Percentiles rank a stretch among this genome's conserved stretches.
These are phyloP conservation scores for Eurois occulta DNA, from an alignment of 2,888 invertebrate species.

Conservation along the genomic window DNA sequence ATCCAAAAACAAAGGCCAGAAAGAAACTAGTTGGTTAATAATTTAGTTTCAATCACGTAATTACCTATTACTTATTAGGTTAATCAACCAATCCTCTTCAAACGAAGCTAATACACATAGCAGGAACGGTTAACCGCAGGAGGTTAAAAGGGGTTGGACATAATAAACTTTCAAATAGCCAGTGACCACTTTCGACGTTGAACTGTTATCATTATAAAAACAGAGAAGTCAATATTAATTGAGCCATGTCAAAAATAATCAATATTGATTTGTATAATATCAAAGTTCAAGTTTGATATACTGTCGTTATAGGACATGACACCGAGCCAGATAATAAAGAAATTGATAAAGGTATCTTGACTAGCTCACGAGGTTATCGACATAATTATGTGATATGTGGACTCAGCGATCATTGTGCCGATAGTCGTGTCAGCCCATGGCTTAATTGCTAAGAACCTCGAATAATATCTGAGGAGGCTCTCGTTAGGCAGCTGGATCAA, in stretches of 20 bases:
- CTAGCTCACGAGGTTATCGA: too few relatives aligned
- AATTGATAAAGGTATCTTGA: too few relatives aligned
- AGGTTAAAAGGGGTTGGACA: conserved; percentile 8
- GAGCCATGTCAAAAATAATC: background rate
- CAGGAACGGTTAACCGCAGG: conserved; percentile 31
- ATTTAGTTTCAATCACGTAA: background rate
- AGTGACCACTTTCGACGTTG: conserved; percentile 20
- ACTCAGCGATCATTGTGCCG: too few relatives aligned
- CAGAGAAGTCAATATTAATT: background rate
- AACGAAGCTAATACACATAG: conserved; percentile 32
- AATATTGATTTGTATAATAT: background rate
- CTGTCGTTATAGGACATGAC: background rate
- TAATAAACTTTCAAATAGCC: conserved; percentile 35
- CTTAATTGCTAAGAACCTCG: too few relatives aligned
- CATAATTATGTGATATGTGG: too few relatives aligned
- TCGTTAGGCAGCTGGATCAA: too few relatives aligned
- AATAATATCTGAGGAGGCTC: too few relatives aligned
- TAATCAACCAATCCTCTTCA: conserved; percentile 45
- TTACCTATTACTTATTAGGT: background rate
- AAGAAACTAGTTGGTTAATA: background rate
- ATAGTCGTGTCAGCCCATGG: too few relatives aligned
- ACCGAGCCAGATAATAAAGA: background rate
- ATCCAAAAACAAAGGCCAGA: too few relatives aligned
- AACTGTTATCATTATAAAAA: conserved; percentile 6
- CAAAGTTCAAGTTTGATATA: background rate